Percentiles rank a stretch among this genome's conserved stretches.
These are phyloP conservation scores for Apodemia hepburni DNA, from an alignment of 2,888 invertebrate species.

Conservation along the genomic window DNA sequence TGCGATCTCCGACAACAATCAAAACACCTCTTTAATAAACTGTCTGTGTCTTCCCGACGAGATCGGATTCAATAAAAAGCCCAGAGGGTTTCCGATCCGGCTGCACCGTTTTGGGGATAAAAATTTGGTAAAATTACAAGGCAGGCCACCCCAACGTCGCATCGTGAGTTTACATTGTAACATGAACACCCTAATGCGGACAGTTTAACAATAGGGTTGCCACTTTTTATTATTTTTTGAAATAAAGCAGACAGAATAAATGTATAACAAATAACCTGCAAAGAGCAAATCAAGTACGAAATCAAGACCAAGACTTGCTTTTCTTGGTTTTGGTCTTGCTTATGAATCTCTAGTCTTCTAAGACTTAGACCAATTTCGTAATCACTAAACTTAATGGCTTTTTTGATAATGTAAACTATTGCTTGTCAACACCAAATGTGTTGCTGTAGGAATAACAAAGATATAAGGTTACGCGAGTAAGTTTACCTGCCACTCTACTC, in stretches of 20 bases:
- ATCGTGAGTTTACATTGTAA: conserved; percentile 71
- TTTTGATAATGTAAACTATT: too few species aligned
- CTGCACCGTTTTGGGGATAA: conserved; percentile 61
- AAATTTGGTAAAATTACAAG: conserved; percentile 78
- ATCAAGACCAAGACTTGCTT: too few species aligned
- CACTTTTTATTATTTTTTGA: conserved; percentile 18
- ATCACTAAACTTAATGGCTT: too few species aligned
- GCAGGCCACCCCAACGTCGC: conserved; percentile 58
- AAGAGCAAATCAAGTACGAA: too few species aligned
- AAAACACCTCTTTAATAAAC: conserved; percentile 56
- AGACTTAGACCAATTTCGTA: too few species aligned
- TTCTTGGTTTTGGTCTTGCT: too few species aligned
- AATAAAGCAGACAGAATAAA: not conserved
- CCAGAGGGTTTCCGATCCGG: conserved; percentile 41
- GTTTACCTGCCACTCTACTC: too few species aligned
- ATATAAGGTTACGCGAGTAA: too few species aligned
- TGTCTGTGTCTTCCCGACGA: conserved; percentile 43
- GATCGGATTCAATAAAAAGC: conserved; percentile 50
- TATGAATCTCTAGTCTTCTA: too few species aligned
- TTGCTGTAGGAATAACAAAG: too few species aligned
- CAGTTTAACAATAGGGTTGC: conserved; percentile 64
- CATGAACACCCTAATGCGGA: conserved; percentile 74
- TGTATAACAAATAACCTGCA: too few species aligned
- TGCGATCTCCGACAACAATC: conserved; percentile 39
- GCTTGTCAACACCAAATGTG: too few species aligned